A percentile compares a stretch with the other conserved stretches of the same genome.
phyloP scores from a whole-genome alignment of 2,888 invertebrate genomes.

The Drosophila ochracea region DNA sequence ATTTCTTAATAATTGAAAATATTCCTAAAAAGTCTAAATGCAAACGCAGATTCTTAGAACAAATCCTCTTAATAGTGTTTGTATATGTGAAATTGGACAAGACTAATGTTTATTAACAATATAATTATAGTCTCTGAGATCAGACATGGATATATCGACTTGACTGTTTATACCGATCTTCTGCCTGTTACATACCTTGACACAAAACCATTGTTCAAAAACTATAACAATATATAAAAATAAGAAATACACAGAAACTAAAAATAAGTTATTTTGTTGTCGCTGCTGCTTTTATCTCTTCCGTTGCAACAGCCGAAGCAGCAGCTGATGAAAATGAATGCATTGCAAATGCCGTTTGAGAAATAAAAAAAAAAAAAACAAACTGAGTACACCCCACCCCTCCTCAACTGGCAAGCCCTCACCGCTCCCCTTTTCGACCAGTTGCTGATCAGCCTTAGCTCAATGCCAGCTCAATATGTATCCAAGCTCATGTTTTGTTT shows the following conservation, averaged over 20 bases:
- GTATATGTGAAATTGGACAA: background rate
- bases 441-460: constrained; percentile 55
- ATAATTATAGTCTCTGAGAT: background rate
- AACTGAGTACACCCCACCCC: constrained; percentile 11
- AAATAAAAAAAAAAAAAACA: constrained; percentile 16
- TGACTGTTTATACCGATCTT: background rate
- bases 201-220: background rate
- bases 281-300: constrained; percentile 52
- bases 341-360: constrained; percentile 53
- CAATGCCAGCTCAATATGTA: constrained; percentile 72
- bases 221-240: constrained; percentile 11
- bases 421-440: background rate
- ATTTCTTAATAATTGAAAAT: background rate
- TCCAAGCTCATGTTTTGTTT: constrained; percentile 54
- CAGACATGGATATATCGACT: background rate
- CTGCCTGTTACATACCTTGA: background rate
- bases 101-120: background rate
- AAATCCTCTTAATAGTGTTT: background rate
- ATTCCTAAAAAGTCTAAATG: background rate
- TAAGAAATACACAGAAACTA: constrained; percentile 39
- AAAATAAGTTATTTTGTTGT: constrained; percentile 69
- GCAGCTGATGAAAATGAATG: constrained; percentile 66
- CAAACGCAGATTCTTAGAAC: background rate
- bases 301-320: constrained; percentile 61
- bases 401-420: background rate